A percentile compares a stretch with the other conserved stretches of the same genome.
Conservation (phyloP, 2,888 invertebrate species). For the Penaeus monodon region DNA sequence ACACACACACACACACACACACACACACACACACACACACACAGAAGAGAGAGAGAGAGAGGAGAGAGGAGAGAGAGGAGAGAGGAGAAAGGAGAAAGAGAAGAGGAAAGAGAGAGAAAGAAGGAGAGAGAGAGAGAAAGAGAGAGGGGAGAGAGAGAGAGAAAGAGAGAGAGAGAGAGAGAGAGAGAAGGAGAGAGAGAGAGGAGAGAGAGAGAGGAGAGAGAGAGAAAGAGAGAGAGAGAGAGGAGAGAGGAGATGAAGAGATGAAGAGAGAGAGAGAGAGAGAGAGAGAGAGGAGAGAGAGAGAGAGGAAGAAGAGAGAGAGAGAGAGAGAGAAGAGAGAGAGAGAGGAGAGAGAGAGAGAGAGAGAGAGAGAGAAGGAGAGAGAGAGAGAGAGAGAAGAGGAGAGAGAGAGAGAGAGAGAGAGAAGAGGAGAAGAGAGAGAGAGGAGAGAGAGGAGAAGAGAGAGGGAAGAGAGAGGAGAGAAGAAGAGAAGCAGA, state of each 20-base stretch:
- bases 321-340: slow-evolving; percentile 3
- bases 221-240: no score
- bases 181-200: slow-evolving; percentile 8
- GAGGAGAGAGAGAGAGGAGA: not conserved
- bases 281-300: not conserved
- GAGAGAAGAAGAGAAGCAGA: not conserved
- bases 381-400: not conserved
- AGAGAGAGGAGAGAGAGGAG: not conserved
- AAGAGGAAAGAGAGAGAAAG: not conserved
- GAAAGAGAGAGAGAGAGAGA: not conserved
- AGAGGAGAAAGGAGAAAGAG: slow-evolving; percentile 6
- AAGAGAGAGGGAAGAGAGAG: not conserved
- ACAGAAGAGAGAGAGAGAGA: not conserved
- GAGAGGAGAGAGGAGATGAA: not conserved
- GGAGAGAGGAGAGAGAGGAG: not conserved
- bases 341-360: not conserved
- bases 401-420: not conserved
- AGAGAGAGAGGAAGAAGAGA: slow-evolving; percentile 4
- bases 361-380: not conserved
- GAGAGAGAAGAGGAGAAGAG: not conserved
- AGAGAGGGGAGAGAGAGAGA: not conserved
- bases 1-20: no score
- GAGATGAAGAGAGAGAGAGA: slow-evolving; percentile 8
- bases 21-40: no score
- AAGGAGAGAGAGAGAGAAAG: no score